Conservation (phyloP, 2,797 vertebrate species). For the Aeoliscus strigatus region DNA sequence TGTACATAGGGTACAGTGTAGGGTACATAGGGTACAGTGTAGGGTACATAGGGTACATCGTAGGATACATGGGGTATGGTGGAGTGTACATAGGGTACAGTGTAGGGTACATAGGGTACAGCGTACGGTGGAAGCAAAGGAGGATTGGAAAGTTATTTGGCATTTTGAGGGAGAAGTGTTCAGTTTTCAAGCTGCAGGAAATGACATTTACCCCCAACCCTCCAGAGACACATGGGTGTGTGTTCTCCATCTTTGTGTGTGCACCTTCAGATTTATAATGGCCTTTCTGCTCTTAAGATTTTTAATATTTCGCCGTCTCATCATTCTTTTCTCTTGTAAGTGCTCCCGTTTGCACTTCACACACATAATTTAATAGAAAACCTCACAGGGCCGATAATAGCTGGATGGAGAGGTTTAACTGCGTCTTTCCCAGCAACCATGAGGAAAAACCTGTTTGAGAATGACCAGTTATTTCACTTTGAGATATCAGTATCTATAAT, state of each 20-base stretch:
- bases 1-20: too few species aligned
- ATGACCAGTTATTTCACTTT: constrained; percentile 55
- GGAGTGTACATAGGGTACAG: too few species aligned
- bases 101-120: too few species aligned
- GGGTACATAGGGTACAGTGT: too few species aligned
- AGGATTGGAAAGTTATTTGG: constrained; percentile 39
- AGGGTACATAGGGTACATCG: too few species aligned
- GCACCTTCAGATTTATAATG: too few species aligned
- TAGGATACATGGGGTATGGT: too few species aligned
- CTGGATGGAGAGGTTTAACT: constrained; percentile 26
- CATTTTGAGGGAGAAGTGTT: constrained; percentile 52
- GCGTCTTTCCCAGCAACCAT: constrained; percentile 24
- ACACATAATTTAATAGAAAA: constrained; percentile 15
- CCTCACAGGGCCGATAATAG: constrained; percentile 6
- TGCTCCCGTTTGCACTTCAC: too few species aligned
- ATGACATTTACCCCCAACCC: constrained; percentile 43
- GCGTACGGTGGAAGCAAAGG: too few species aligned
- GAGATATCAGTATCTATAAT: constrained; percentile 68
- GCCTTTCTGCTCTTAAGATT: too few species aligned
- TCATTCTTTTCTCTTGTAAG: too few species aligned
- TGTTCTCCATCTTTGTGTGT: constrained; percentile 4
- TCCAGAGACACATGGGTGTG: constrained; percentile 24
- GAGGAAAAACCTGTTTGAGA: constrained; percentile 33
- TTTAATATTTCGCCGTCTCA: too few species aligned
- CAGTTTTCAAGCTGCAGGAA: constrained; percentile 31